Evolutionary conservation across 2,797 vertebrate species (phyloP), one percentile per base, ranked within the genome.

Genomic region (Odontamblyopus rebecca): DNA sequence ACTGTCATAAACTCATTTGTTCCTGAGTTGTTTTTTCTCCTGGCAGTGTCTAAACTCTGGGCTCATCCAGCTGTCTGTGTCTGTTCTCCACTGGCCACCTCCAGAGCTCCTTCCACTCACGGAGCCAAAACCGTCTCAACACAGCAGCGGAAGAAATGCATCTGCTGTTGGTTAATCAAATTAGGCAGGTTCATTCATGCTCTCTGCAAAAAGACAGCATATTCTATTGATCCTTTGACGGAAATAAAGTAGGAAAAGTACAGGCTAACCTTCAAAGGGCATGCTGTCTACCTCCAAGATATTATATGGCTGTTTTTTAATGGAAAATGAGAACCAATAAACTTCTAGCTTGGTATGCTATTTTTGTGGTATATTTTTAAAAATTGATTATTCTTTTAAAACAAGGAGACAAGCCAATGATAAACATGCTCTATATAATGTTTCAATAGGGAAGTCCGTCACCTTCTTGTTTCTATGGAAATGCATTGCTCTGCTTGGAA

Each of bases 1-100:
- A 68, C 69, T 77, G 79, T 70, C 61, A 71, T 88, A 66, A 84
- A 84, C 73, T 82, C 60, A 82, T 86, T 86, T 87, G 82, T 86
- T 89, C 73, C 70, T 78, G 62, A 79, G 69, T 73, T 75, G 51
- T 78, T 73, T 77, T 77, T 76, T 82, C 73, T 80, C 61, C 75
- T 83, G 82, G 81, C 82, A 78, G 79, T 76, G 79, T 76, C 54
- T 82, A 85, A 81, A 64, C 74, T 54, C 69, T 70, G 75, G 76
- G 81, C 69, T 78, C 76, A 74, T 76, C 64, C 77, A 86, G 81
- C 81, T 88, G 86, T 86, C 86, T 26, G 48, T 60, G 74, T 81
- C 67, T n/a, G 69, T 86, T 82, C 82, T 74, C 70, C 64, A 26
- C 56, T 32, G 68, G 67, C 71, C 69, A 56, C 67, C 72, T 74